Base-by-base conservation (phyloP, 2,797 vertebrate genomes). In the Fistularia tabacaria region DNA sequence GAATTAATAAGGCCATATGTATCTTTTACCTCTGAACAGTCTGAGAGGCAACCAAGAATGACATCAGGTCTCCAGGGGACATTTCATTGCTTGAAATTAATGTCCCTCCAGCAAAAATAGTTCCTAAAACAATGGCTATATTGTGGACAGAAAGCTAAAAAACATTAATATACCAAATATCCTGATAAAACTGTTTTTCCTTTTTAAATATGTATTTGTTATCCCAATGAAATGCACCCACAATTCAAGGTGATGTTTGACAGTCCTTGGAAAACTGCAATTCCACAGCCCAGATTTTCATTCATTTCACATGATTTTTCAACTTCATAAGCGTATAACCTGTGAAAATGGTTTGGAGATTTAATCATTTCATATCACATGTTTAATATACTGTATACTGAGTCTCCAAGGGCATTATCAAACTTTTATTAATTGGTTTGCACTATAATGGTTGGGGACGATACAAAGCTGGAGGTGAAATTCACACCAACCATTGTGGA, bases 41-140 rank as follows among this genome's bases (percentile, higher is more conserved):
- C 83, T 98, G 97, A 0, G 96, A 96, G 7, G 97, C 95, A 63
- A 98, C 93, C 82, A 99, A 69, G 82, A 99, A 99, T 56, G 96
- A 98, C 96, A 98, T 99, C 67, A 99, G 94, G 59, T 98, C 95
- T 9, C 97, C 96, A 0, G 96, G 93, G 0, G 91, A 93, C 82
- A 99, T 89, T 85, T 96, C 90, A 8, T 93, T 89, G 51, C 86
- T 90, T 0, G 92, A 92, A 90, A 99, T 94, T 59, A 98, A 86
- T 52, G 93, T 93, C 45, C 97, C 97, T 3, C 97, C 96, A 0
- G 93, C 88, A 14, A 94, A 98, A 62, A 98, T 96, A 49, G 96
- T 98, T 59, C 96, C 95, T 25, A 99, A 80, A 10, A 98, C 93
- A 37, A 99, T 93, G 75, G 93, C 96, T 98, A 81, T 44, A 14